Percentiles rank a stretch among this genome's conserved stretches.
Conservation (phyloP, 2,113 vertebrate genomes). For the Elachura formosa region DNA sequence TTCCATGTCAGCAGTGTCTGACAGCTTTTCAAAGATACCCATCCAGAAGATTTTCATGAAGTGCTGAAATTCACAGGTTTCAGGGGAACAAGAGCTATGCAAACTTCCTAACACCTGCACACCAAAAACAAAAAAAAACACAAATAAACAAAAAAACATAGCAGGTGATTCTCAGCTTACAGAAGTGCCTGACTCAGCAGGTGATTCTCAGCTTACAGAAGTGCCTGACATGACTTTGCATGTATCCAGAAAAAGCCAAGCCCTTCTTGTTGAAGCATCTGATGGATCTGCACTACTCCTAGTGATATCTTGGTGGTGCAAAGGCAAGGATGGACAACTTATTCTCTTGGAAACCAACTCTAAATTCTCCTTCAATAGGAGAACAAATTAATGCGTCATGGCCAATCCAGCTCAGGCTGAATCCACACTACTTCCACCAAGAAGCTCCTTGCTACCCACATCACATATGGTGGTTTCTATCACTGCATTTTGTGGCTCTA, state of each 20-base stretch:
- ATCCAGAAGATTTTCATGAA: conserved; percentile 65
- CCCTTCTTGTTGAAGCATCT: background rate
- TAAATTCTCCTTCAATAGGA: background rate
- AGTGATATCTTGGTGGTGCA: background rate
- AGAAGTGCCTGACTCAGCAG: background rate
- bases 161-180: background rate
- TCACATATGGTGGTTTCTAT: background rate
- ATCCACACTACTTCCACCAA: background rate
- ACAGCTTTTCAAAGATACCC: conserved; percentile 66
- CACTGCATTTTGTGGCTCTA: accelerated
- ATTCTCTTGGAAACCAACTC: background rate
- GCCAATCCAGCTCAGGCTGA: background rate
- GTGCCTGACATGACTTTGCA: conserved; percentile 7
- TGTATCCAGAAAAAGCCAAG: background rate
- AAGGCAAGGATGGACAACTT: background rate
- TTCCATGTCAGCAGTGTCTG: conserved; percentile 47
- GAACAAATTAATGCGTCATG: background rate
- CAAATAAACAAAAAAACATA: background rate
- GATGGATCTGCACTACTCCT: background rate
- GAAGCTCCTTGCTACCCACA: background rate
- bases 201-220: background rate
- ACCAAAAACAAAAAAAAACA: background rate
- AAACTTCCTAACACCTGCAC: conserved; percentile 36
- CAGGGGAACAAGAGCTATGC: conserved; percentile 10
- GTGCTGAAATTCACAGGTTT: conserved; percentile 37